Evolutionary conservation across 2,888 invertebrate species (phyloP).

Genomic region (Yponomeuta evonymella): DNA sequence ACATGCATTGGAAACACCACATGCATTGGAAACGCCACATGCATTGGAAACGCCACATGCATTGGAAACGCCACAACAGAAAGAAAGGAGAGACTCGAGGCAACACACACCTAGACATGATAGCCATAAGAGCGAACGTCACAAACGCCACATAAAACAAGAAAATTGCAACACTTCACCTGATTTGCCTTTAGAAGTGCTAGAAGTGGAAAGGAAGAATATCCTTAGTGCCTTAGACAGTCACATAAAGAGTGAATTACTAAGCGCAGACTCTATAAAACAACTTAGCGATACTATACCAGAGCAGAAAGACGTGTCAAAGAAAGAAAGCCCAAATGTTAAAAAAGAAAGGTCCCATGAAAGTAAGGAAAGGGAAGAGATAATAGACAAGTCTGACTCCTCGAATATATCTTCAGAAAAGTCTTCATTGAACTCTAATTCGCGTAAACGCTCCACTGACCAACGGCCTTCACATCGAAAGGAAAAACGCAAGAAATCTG

Average conservation of each 20-base stretch:
- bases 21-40: not conserved
- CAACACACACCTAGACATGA: slow-evolving; percentile 2
- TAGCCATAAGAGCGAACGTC: not conserved
- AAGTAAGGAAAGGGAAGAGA: slow-evolving; percentile 28
- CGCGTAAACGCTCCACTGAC: slow-evolving; percentile 58
- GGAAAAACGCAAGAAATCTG: slow-evolving; percentile 67
- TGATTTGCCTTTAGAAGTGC: not conserved
- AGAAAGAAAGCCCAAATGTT: not conserved
- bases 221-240: slow-evolving; percentile 4
- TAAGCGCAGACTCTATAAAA: slow-evolving; percentile 7
- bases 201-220: slow-evolving; percentile 1
- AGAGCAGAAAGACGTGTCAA: not conserved
- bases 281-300: slow-evolving; percentile 17
- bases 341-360: slow-evolving; percentile 27
- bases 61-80: not conserved
- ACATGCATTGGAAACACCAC: not conserved
- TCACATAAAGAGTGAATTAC: slow-evolving; percentile 22
- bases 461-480: slow-evolving; percentile 64
- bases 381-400: slow-evolving; percentile 29
- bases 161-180: not conserved
- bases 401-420: slow-evolving; percentile 28
- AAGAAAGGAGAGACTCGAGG: not conserved
- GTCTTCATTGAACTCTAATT: slow-evolving; percentile 34
- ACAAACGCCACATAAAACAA: not conserved
- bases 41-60: not conserved